Base-by-base conservation (phyloP, 2,113 vertebrate genomes). In the Corynorhinus townsendii region DNA sequence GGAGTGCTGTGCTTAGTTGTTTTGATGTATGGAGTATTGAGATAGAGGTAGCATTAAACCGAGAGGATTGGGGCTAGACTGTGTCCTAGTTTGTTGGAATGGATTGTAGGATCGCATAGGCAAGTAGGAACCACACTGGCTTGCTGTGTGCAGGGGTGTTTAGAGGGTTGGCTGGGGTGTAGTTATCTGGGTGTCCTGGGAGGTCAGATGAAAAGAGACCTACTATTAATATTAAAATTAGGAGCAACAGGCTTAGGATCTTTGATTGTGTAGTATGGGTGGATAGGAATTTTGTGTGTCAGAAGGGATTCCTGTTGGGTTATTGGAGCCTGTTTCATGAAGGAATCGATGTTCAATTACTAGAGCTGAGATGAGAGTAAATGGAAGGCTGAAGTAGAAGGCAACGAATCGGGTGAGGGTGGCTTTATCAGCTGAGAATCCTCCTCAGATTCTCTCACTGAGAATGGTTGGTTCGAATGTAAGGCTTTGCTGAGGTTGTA, bases 41-140 rank as follows among this genome's bases (percentile, higher is more conserved):
- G 1, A 93, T 86, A 52, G 43, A 4, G 17, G 8, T 40, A 83
- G 43, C 20, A 88, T 19, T 38, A 20, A 33, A 17, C 38, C 4
- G n/a, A 45, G 47, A n/a, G 30, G 7, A 19, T 4, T 75, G 73
- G 22, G 2, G n/a, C 24, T 12, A 45, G 0, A 0, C 75, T 11
- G 35, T 11, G 5, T 26, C 9, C 43, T 35, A 17, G 26, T 56
- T 90, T 97, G 20, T 96, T 89, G 11, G 3, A 4, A 38, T 28
- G 40, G 56, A 22, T 59, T 28, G 11, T 9, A 97, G 86, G 17
- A 96, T 95, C 11, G 66, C 87, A 28, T 56, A 97, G 20, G 14
- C 95, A 28, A 96, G 84, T 33, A 95, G 86, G 68, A 97, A 73
- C 43, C 19, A 76, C 72, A 96, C 86, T 33, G 24, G 28, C 35